Percentiles rank a stretch among this genome's conserved stretches.
Evolutionary conservation across 2,888 invertebrate species (phyloP).

Genomic region (Coelinius sp.): DNA sequence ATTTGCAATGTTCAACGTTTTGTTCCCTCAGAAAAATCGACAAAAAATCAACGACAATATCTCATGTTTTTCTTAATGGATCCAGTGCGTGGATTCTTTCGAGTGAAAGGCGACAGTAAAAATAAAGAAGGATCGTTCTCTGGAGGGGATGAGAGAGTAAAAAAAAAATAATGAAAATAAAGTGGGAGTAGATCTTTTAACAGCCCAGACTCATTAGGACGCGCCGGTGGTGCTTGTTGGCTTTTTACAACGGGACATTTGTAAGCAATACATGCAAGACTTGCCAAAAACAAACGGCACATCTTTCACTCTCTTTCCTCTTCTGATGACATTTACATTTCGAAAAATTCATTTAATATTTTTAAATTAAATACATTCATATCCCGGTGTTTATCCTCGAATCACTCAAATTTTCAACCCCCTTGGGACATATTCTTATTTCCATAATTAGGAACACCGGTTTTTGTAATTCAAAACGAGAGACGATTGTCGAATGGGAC

Average conservation of each 20-base stretch:
- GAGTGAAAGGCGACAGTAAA: slow-evolving; percentile 23
- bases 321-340: background rate
- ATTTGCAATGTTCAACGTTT: background rate
- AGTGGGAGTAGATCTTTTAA: slow-evolving; percentile 62
- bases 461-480: slow-evolving; percentile 42
- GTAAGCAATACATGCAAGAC: slow-evolving; percentile 69
- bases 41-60: slow-evolving; percentile 53
- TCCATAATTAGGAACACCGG: background rate
- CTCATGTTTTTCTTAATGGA: slow-evolving; percentile 59
- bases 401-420: background rate
- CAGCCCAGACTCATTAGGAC: slow-evolving; percentile 70
- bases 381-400: background rate
- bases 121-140: slow-evolving; percentile 26
- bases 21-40: background rate
- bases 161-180: slow-evolving; percentile 34
- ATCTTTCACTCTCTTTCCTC: slow-evolving; percentile 32
- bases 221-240: slow-evolving; percentile 54
- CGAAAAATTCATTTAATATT: background rate
- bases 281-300: slow-evolving; percentile 57
- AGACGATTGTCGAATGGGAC: slow-evolving; percentile 57
- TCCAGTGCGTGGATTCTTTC: slow-evolving; percentile 25
- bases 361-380: background rate
- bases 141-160: slow-evolving; percentile 15
- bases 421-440: background rate
- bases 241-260: slow-evolving; percentile 70